Conservation (phyloP, 2,888 invertebrate genomes). For the Galerucella nymphaeae region DNA sequence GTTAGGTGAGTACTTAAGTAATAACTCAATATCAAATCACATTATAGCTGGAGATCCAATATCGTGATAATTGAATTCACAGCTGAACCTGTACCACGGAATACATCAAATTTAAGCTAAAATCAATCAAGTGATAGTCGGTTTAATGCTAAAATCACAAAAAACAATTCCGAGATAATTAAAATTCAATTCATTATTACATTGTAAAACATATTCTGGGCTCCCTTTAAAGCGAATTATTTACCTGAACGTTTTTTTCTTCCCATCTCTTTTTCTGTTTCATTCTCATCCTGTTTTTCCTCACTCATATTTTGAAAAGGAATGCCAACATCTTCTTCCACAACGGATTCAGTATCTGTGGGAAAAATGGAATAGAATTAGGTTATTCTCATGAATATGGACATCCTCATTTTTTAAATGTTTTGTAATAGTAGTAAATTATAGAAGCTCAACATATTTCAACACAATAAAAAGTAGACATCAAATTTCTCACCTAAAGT, state of each 20-base stretch:
- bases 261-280: constrained; percentile 1
- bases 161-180: not conserved
- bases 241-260: not conserved
- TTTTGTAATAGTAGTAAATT: not conserved
- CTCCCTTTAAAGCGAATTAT: not conserved
- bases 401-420: no score
- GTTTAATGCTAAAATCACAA: not conserved
- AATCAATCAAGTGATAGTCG: not conserved
- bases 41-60: no score
- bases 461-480: constrained; percentile 1
- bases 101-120: not conserved
- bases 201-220: not conserved
- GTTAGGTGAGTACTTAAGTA: no score
- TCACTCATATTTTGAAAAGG: not conserved
- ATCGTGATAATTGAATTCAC: no score
- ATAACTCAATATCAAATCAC: no score
- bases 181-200: not conserved
- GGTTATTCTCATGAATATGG: no score
- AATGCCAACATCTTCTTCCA: not conserved
- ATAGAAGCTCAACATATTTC: not conserved
- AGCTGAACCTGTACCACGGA: not conserved
- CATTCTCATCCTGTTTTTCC: not conserved
- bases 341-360: constrained; percentile 1
- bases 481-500: not conserved
- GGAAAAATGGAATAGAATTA: not conserved